Base-by-base conservation (phyloP, 2,888 invertebrate species). In the Drosophila fulvimacula region DNA sequence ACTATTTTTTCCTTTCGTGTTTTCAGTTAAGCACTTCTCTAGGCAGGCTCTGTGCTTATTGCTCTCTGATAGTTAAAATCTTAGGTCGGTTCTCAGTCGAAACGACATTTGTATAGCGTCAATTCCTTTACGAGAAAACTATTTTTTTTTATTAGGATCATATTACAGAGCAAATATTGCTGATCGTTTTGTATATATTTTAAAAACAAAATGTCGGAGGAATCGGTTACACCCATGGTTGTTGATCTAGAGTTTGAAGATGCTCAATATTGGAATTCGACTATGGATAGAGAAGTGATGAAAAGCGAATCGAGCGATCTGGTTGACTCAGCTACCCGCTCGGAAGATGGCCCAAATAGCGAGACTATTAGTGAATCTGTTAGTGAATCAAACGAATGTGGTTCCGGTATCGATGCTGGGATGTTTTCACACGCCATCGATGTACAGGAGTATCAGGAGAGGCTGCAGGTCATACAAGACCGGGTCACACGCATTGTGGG, bases 381-480 rank as follows among this genome's bases (percentile, higher is more conserved):
- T 15, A 55, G 39, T n/a, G 67, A 66, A 3, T 24, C 3, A 7
- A 11, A 11, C 1, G 15, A 13, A 3, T n/a, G 19, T 36, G 36
- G 41, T 51, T 30, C 42, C 13, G 36, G 11, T 4, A 42, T n/a
- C n/a, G 42, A 36, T 24, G 32, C 9, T 0, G 15, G 4, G 0
- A 1, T 5, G 1, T 36, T 36, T 3, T 30, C 51, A 1, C 36
- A 11, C 11, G 1, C 38, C 5, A 15, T 49, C 11, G 1, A 51
- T 19, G 27, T 46, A 1, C 36, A 17, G 0, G 46, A 46, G 2
- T 57, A 36, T 9, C 51, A 52, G 11, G 36, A 64, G 7, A 46
- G 55, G 32, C n/a, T 85, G 17, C 34, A 56, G 32, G 36, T n/a
- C 17, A 59, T 79, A 6, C 63, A 82, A 21, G 63, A 79, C 2